Base-by-base conservation (phyloP, 2,888 invertebrate species). In the Himalopsyche kuldschensis region DNA sequence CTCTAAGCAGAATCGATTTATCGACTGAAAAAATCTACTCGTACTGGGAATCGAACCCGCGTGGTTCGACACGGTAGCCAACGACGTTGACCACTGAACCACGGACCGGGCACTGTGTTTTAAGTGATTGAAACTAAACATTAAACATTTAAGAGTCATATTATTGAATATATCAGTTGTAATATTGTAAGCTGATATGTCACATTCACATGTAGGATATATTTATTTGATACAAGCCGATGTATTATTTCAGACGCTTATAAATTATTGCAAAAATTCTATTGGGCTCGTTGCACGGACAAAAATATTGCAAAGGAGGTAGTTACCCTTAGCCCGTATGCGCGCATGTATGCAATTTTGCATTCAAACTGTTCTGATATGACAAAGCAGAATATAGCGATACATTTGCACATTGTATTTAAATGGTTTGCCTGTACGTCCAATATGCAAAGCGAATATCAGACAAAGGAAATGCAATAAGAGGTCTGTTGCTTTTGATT, bases 401-500 rank as follows among this genome's bases (percentile, higher is more conserved):
- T 48, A 78, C 47, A 48, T 78, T 47, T 78, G 31, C 78, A 82
- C 82, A 82, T 82, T 82, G 82, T 82, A 82, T 82, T 82, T 82
- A 82, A 82, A 82, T 82, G 78, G 78, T 82, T 24, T 55, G 24
- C 78, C 4, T 47, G 78, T 78, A 15, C 47, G 47, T 48, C 46
- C 47, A 78, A 78, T 82, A 82, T 82, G 82, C 82, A 75, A 82
- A 82, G 41, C 76, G 55, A 55, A 55, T 75, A 75, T 75, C 80
- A 75, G 31, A 46, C 75, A 81, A 75, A 75, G 48, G 76, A 76
- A 76, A 81, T 30, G 46, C 75, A 35, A 75, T 75, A 27, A 76
- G 46, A 46, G 81, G 31, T 27, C 35, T 75, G 75, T 35, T 35
- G n/a, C 69, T 31, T 80, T 69, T 80, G 80, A 80, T 80, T 80